These are phyloP conservation scores for Bostrychus sinensis DNA, from an alignment of 2,113 vertebrate species.

Conservation along the genomic window DNA sequence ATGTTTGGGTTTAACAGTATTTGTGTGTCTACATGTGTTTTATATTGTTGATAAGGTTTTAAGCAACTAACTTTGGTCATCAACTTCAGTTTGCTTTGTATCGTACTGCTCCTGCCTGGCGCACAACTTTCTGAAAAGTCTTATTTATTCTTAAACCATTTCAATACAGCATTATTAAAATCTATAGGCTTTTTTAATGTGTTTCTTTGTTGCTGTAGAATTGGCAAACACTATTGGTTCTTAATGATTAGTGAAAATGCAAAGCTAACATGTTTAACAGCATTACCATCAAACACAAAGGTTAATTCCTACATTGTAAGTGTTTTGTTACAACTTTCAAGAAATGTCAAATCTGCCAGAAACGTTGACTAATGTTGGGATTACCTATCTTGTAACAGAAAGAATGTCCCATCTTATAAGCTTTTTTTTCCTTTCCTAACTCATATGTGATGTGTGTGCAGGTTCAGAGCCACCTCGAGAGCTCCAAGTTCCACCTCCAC, in stretches of 20 bases:
- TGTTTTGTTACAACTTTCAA: too few relatives aligned
- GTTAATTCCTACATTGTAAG: too few relatives aligned
- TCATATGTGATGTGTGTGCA: slow-evolving; percentile 49
- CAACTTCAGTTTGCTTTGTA: not conserved
- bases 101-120: not conserved
- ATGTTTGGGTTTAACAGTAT: not conserved
- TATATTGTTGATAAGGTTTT: not conserved
- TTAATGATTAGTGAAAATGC: too few relatives aligned
- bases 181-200: not conserved
- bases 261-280: too few relatives aligned
- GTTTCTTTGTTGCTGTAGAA: not conserved
- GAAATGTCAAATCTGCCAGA: too few relatives aligned
- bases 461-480: slow-evolving; percentile 92
- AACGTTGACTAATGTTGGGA: too few relatives aligned
- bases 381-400: not conserved
- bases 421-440: not conserved
- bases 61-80: not conserved
- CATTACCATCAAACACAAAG: too few relatives aligned
- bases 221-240: too few relatives aligned
- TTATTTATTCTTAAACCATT: not conserved
- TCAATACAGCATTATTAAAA: not conserved
- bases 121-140: not conserved
- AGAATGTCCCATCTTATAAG: not conserved
- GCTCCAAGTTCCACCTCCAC: slow-evolving; percentile 87
- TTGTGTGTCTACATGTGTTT: not conserved